phyloP scores from a whole-genome alignment of 2,888 invertebrate species.

The Anodontia alba region DNA sequence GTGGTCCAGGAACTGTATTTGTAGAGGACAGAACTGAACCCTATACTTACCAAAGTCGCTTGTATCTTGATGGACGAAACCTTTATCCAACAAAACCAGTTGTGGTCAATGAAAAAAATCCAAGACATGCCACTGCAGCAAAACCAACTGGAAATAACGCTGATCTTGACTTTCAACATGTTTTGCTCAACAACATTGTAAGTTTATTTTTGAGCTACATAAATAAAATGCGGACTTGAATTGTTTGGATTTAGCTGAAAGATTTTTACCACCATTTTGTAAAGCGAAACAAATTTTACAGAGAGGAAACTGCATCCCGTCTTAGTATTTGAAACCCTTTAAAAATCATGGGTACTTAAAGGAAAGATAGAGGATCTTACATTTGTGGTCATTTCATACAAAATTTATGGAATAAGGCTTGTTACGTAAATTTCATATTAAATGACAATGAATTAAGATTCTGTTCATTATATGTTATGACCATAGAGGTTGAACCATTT shows the following conservation, averaged over 20 bases:
- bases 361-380: no score
- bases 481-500: no score
- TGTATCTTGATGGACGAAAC: conserved; percentile 71
- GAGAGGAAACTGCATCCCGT: no score
- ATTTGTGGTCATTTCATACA: no score
- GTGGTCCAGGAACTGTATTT: conserved; percentile 76
- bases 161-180: conserved; percentile 72
- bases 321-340: no score
- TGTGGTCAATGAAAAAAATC: conserved; percentile 66
- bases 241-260: background rate
- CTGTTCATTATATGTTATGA: no score
- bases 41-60: conserved; percentile 27
- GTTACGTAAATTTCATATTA: no score
- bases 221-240: background rate
- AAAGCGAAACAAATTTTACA: no score
- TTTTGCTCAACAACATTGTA: conserved; percentile 73
- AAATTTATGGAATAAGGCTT: no score
- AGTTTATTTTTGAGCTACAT: background rate
- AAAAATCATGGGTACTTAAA: no score
- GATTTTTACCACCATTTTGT: background rate
- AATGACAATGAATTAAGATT: no score
- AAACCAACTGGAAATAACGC: conserved; percentile 61
- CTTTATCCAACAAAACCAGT: conserved; percentile 68
- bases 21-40: conserved; percentile 65
- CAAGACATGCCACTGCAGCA: conserved; percentile 50